A percentile compares a stretch with the other conserved stretches of the same genome.
Evolutionary conservation across 2,797 vertebrate species (phyloP).

Genomic region (Triplophysa yarkandensis): DNA sequence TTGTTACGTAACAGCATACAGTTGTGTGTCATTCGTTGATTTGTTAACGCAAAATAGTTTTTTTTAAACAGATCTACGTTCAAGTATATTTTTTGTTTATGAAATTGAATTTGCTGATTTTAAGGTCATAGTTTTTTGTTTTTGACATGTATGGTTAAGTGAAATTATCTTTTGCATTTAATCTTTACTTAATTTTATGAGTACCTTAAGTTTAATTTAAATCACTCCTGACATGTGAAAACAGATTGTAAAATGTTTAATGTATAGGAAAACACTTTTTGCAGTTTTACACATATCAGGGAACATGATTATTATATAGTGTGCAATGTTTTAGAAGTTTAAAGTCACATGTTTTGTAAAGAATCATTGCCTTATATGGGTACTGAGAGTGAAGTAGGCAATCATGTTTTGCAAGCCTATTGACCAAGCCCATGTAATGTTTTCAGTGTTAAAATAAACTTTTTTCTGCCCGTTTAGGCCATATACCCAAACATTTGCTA

Average conservation of each 20-base stretch:
- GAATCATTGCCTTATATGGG: constrained; percentile 51
- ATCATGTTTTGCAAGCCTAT: constrained; percentile 73
- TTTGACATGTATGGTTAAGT: not conserved
- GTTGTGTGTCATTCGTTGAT: not conserved
- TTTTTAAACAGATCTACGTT: not conserved
- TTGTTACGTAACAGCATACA: constrained; percentile 1
- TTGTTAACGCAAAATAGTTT: constrained; percentile 3
- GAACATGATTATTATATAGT: not conserved
- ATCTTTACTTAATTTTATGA: constrained; percentile 4
- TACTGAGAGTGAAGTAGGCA: constrained; percentile 71
- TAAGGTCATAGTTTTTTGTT: not conserved
- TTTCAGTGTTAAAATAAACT: constrained; percentile 64
- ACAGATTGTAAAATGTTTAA: not conserved
- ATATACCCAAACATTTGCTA: not conserved
- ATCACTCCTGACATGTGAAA: not conserved
- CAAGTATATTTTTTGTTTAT: not conserved
- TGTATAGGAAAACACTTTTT: not conserved
- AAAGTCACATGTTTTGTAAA: constrained; percentile 1
- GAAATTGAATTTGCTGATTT: not conserved
- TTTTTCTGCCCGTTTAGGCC: constrained; percentile 41
- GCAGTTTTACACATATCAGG: not conserved
- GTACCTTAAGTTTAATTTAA: not conserved
- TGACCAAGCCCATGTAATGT: constrained; percentile 75
- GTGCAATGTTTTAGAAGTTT: not conserved
- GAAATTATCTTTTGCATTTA: not conserved